Conservation (phyloP, 2,888 invertebrate genomes). For the Druceiella hillmani region DNA sequence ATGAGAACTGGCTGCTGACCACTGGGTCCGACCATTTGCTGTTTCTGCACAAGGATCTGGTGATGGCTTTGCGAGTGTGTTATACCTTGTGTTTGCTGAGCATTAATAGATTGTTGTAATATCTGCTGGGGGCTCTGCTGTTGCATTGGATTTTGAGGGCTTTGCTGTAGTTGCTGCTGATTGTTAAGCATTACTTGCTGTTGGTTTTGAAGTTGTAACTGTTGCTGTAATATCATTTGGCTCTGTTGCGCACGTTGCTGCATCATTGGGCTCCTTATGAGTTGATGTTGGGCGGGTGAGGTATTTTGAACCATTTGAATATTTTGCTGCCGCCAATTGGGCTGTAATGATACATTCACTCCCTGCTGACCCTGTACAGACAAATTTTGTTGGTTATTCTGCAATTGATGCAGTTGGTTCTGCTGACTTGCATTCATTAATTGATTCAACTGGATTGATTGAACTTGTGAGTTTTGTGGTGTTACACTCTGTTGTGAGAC, state of each 20-base stretch:
- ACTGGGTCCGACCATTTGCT: conserved; percentile 53
- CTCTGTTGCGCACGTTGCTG: conserved; percentile 46
- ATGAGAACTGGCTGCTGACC: conserved; percentile 51
- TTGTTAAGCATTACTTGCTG: conserved; percentile 45
- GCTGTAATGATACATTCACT: conserved; percentile 36
- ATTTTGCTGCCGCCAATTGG: conserved; percentile 47
- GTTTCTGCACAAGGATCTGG: conserved; percentile 49
- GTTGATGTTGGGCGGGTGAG: conserved; percentile 47
- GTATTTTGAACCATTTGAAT: conserved; percentile 50
- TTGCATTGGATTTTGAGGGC: conserved; percentile 48
- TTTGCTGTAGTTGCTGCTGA: conserved; percentile 37
- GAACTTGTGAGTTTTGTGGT: conserved; percentile 39
- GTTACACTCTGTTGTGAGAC: conserved; percentile 42
- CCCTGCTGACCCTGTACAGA: conserved; percentile 39
- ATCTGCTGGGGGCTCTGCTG: conserved; percentile 55
- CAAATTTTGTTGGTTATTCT: conserved; percentile 44
- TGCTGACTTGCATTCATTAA: conserved; percentile 38
- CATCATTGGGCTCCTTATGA: conserved; percentile 44
- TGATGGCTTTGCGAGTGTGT: conserved; percentile 46
- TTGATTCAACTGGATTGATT: conserved; percentile 42
- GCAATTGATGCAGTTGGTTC: conserved; percentile 47
- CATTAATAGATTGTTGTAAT: conserved; percentile 55
- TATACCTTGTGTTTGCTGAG: conserved; percentile 48
- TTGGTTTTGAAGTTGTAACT: conserved; percentile 50
- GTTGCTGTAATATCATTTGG: conserved; percentile 52